Conservation (phyloP, 1,140 invertebrate species). For the Agrypnia vestita region DNA sequence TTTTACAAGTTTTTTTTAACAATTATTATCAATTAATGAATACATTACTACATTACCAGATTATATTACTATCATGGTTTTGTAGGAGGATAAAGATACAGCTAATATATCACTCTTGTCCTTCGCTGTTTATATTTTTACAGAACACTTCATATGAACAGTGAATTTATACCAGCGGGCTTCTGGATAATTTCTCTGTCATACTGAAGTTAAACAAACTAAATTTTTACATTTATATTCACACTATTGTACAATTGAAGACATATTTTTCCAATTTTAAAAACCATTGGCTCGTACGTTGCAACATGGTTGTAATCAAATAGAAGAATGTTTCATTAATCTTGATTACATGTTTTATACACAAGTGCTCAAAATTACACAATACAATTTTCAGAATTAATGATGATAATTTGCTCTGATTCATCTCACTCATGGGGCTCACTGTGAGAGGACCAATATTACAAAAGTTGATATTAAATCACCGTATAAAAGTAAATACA, state of each 20-base stretch:
- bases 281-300: too few relatives aligned
- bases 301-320: too few relatives aligned
- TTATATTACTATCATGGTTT: conserved; percentile 9
- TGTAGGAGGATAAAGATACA: conserved; percentile 20
- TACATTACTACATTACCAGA: neutral
- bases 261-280: too few relatives aligned
- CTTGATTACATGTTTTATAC: too few relatives aligned
- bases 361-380: too few relatives aligned
- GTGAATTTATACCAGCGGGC: conserved; percentile 32
- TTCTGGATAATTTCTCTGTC: conserved; percentile 27
- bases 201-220: conserved; percentile 1
- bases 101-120: conserved; percentile 43
- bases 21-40: too few relatives aligned
- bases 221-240: conserved; percentile 8
- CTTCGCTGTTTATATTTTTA: conserved; percentile 43
- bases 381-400: too few relatives aligned
- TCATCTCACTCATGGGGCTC: conserved; percentile 16
- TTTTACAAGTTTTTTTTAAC: neutral
- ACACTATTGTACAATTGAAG: neutral
- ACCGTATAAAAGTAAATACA: too few relatives aligned
- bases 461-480: neutral
- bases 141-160: conserved; percentile 12
- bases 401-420: neutral
- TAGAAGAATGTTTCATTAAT: too few relatives aligned
- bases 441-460: conserved; percentile 7